phyloP scores from a whole-genome alignment of 2,888 invertebrate genomes.

The Lycocerus yunnanus region DNA sequence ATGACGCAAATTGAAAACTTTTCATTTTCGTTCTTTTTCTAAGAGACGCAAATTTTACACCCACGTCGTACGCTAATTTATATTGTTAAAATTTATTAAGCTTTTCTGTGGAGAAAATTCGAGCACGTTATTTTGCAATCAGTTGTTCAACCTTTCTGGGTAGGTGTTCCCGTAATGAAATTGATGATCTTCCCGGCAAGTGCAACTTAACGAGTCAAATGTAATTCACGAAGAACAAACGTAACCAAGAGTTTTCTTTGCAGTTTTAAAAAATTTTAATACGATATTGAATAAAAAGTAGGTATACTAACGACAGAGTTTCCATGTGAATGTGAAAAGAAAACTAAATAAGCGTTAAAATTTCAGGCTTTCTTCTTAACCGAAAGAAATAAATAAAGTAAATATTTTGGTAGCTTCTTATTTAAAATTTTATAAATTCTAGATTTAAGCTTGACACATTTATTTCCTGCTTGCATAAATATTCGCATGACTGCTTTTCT shows the following conservation, averaged over 20 bases:
- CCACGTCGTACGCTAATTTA: no score
- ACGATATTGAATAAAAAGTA: background rate
- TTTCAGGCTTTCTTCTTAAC: background rate
- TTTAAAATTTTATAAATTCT: constrained; percentile 9
- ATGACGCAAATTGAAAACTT: no score
- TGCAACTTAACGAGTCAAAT: background rate
- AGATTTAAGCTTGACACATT: constrained; percentile 4
- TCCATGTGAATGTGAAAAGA: background rate
- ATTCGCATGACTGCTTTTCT: constrained; percentile 11
- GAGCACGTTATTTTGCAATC: background rate
- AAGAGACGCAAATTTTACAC: no score
- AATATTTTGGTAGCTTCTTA: background rate
- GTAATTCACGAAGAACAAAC: background rate
- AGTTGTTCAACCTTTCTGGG: background rate
- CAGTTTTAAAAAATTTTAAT: background rate
- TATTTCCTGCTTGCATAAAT: constrained; percentile 6
- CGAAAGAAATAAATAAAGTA: background rate
- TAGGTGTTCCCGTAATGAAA: background rate
- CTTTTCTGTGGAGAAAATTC: background rate
- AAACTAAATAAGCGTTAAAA: background rate
- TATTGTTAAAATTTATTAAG: no score
- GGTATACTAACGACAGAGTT: no score
- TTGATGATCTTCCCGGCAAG: background rate
- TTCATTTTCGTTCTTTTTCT: no score
- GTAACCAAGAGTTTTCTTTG: no score